Conservation (phyloP, 2,888 invertebrate species). For the Drosophila nr. medialis region DNA sequence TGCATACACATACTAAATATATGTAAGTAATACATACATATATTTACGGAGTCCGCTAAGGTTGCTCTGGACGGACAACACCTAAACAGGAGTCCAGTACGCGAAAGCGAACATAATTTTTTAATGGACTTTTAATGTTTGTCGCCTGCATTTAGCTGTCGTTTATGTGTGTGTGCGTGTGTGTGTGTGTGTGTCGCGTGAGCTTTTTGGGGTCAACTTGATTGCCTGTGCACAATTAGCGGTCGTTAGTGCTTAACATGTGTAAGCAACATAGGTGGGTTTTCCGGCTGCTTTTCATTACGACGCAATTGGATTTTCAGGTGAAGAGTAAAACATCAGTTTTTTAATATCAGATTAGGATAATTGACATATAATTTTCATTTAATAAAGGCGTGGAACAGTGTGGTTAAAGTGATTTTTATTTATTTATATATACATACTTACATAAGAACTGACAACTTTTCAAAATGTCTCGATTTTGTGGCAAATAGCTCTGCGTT, state of each 20-base stretch:
- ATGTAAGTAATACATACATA: background rate
- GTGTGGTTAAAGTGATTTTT: background rate
- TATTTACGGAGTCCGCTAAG: conserved; percentile 16
- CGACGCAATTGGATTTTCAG: background rate
- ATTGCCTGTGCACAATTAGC: conserved; percentile 68
- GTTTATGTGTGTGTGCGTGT: conserved; percentile 20
- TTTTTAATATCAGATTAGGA: background rate
- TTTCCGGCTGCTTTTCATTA: conserved; percentile 23
- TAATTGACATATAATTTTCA: background rate
- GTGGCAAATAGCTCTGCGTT: background rate
- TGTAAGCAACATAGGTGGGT: conserved; percentile 62
- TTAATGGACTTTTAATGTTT: conserved; percentile 82
- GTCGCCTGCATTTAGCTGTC: conserved; percentile 54
- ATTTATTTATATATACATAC: no score
- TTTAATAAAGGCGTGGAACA: background rate
- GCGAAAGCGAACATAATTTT: conserved; percentile 70
- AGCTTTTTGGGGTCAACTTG: conserved; percentile 67
- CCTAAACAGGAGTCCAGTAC: conserved; percentile 64
- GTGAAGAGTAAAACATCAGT: background rate
- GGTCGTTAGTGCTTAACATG: conserved; percentile 60
- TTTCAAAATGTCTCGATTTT: background rate
- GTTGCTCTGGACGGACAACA: conserved; percentile 35
- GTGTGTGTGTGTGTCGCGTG: conserved; percentile 43
- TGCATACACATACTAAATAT: background rate
- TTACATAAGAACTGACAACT: background rate